phyloP scores from a whole-genome alignment of 2,888 invertebrate genomes.

The Portevinia maculata region DNA sequence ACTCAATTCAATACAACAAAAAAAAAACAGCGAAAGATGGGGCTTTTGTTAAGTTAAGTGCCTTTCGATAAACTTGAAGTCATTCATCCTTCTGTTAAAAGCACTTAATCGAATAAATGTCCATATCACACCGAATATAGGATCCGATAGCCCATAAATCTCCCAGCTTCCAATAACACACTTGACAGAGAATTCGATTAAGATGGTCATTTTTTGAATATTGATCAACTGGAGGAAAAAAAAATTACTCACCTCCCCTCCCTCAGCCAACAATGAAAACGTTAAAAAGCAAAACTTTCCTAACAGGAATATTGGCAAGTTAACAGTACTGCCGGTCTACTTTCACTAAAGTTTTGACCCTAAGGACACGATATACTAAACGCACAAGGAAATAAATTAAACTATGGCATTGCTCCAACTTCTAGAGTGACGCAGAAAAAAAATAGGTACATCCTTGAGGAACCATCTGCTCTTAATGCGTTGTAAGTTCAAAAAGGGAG shows the following conservation, averaged over 20 bases:
- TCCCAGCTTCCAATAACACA: conserved; percentile 21
- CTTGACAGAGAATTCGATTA: conserved; percentile 64
- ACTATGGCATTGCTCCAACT: conserved; percentile 64
- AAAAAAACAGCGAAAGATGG: conserved; percentile 12
- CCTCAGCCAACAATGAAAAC: not conserved
- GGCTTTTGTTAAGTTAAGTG: conserved; percentile 48
- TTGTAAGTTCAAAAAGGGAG: conserved; percentile 31
- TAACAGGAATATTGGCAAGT: conserved; percentile 66
- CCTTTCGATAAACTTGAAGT: conserved; percentile 40
- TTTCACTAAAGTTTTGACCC: conserved; percentile 34
- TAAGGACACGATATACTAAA: conserved; percentile 50
- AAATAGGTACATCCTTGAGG: conserved; percentile 20
- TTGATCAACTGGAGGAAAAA: conserved; percentile 35
- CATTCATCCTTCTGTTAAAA: conserved; percentile 25
- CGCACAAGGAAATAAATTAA: conserved; percentile 68
- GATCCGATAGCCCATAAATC: conserved; percentile 34
- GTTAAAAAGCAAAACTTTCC: conserved; percentile 50
- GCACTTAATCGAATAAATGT: conserved; percentile 62
- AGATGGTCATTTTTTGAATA: conserved; percentile 64
- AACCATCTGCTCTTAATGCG: conserved; percentile 69
- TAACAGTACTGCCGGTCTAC: conserved; percentile 36
- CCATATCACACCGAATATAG: conserved; percentile 16
- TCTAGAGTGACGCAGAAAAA: conserved; percentile 10
- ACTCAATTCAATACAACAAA: conserved; percentile 49
- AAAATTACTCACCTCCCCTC: not conserved